These are phyloP conservation scores for Ellobium chinense DNA, from an alignment of 2,888 invertebrate species.

Conservation along the genomic window DNA sequence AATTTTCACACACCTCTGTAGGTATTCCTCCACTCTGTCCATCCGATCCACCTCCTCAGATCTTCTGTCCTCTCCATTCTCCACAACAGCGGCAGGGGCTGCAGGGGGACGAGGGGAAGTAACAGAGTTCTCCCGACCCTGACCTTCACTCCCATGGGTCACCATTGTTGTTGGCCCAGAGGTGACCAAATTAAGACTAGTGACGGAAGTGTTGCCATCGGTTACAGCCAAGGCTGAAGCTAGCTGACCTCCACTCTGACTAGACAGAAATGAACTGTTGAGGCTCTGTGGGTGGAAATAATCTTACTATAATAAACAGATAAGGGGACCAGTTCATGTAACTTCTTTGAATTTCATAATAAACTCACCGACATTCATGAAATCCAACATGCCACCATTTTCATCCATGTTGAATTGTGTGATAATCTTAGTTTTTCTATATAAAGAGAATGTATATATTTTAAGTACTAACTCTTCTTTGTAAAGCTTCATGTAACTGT, in stretches of 20 bases:
- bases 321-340: too few species aligned
- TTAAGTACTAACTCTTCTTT: too few species aligned
- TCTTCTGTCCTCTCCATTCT: constrained; percentile 30
- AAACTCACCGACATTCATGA: too few species aligned
- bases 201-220: constrained; percentile 23
- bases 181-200: constrained; percentile 15
- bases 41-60: constrained; percentile 27
- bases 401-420: too few species aligned
- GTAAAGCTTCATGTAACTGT: too few species aligned
- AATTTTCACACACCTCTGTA: constrained; percentile 59
- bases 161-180: background rate
- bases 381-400: too few species aligned
- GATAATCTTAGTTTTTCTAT: too few species aligned
- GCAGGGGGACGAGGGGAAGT: background rate
- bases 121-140: background rate
- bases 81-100: constrained; percentile 22
- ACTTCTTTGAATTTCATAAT: too few species aligned
- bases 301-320: background rate
- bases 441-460: too few species aligned
- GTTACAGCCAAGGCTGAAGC: constrained; percentile 25
- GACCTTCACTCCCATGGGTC: background rate
- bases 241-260: constrained; percentile 34
- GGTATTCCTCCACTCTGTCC: constrained; percentile 55
- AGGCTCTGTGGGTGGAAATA: constrained; percentile 35
- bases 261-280: constrained; percentile 44